These are phyloP conservation scores for Hesperophylax magnus DNA, from an alignment of 1,140 invertebrate species.

Conservation along the genomic window DNA sequence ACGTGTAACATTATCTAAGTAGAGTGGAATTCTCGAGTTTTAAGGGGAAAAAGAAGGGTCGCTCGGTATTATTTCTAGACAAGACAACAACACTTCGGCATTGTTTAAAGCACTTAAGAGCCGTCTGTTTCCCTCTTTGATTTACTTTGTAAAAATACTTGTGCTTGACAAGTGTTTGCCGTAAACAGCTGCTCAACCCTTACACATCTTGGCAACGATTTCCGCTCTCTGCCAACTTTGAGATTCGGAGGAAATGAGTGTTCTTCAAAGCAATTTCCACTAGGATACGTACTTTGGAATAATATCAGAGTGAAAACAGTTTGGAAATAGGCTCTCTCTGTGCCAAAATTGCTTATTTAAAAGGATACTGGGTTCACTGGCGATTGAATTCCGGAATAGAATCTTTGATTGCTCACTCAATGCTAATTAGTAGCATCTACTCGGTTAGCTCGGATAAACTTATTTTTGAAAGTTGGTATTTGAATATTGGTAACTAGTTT, in stretches of 20 bases:
- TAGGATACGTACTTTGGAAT: constrained; percentile 58
- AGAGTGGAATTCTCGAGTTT: too few species aligned
- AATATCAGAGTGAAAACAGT: constrained; percentile 56
- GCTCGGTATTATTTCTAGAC: background rate
- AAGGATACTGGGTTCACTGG: background rate
- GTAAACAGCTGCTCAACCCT: constrained; percentile 34
- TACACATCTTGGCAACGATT: constrained; percentile 49
- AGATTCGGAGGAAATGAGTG: constrained; percentile 57
- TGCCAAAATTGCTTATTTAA: constrained; percentile 24
- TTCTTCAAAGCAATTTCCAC: constrained; percentile 59
- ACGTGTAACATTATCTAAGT: too few species aligned
- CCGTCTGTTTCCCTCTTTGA: constrained; percentile 26
- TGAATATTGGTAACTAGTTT: too few species aligned
- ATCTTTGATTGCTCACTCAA: too few species aligned
- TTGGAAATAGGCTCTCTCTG: constrained; percentile 48
- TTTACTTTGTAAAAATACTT: constrained; percentile 47
- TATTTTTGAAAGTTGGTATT: too few species aligned
- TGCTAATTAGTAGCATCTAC: too few species aligned
- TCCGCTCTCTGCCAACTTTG: constrained; percentile 53
- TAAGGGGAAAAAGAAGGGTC: background rate
- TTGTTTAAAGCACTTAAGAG: constrained; percentile 17
- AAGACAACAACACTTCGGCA: background rate
- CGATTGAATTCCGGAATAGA: background rate
- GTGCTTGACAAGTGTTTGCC: constrained; percentile 54
- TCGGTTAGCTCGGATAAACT: too few species aligned